phyloP scores from a whole-genome alignment of 2,113 vertebrate genomes.

The Theristicus caerulescens region DNA sequence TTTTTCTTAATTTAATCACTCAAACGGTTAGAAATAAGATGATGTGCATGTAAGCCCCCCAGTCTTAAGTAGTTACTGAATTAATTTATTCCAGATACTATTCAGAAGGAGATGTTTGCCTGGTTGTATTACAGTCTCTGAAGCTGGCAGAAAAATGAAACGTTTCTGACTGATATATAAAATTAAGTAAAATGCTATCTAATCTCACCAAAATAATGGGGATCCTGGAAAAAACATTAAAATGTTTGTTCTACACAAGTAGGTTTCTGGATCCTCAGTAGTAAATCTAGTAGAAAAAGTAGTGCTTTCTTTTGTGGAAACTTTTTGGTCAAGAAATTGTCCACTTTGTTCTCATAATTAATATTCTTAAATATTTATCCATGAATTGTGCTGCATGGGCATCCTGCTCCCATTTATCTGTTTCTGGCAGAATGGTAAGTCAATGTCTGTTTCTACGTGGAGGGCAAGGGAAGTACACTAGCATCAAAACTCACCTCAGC shows the following conservation, averaged over 20 bases:
- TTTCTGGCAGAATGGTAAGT: background rate
- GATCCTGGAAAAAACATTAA: background rate
- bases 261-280: background rate
- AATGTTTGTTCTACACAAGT: background rate
- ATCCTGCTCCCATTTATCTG: background rate
- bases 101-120: background rate
- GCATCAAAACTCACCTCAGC: constrained; percentile 69
- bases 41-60: background rate
- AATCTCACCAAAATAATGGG: background rate
- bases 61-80: background rate
- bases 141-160: background rate
- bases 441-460: fast-evolving
- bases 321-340: background rate
- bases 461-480: background rate
- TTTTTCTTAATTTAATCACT: background rate
- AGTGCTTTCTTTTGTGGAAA: background rate
- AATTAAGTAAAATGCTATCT: background rate
- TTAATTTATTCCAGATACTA: background rate
- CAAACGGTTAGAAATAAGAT: background rate
- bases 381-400: background rate
- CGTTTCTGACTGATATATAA: background rate
- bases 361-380: background rate
- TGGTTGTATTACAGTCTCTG: background rate
- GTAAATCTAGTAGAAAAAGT: background rate
- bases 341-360: background rate